phyloP scores from a whole-genome alignment of 2,113 vertebrate species.

The Artemisiospiza belli region DNA sequence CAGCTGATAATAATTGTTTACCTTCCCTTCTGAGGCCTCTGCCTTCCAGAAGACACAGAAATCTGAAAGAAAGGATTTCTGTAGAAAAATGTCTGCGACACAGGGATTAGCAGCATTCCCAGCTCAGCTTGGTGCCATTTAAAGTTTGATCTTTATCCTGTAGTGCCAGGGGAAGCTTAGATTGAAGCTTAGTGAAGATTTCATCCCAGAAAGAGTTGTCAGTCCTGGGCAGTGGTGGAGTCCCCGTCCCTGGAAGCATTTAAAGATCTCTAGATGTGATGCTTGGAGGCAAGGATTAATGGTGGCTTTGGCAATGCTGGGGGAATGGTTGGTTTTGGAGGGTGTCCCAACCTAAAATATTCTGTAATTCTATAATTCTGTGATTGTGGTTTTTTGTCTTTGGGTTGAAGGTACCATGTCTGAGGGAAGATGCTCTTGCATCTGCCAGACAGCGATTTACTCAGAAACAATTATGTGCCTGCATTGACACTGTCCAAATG shows the following conservation, averaged over 20 bases:
- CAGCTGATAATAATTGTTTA: too few species aligned
- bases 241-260: not conserved
- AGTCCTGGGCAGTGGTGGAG: not conserved
- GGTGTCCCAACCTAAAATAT: too few species aligned
- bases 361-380: not conserved
- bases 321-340: not conserved
- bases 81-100: too few species aligned
- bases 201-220: not conserved
- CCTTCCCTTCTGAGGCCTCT: too few species aligned
- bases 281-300: not conserved
- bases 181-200: not conserved
- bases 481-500: not conserved
- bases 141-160: not conserved
- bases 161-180: not conserved
- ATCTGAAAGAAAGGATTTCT: too few species aligned
- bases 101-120: not conserved
- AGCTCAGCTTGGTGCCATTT: not conserved
- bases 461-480: not conserved
- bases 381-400: not conserved
- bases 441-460: not conserved
- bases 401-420: not conserved
- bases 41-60: too few species aligned
- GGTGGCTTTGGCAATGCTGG: not conserved
- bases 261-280: fast-evolving
- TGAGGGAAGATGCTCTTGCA: not conserved